Evolutionary conservation across 1,140 invertebrate species (phyloP).

Genomic region (Tachypleus tridentatus): DNA sequence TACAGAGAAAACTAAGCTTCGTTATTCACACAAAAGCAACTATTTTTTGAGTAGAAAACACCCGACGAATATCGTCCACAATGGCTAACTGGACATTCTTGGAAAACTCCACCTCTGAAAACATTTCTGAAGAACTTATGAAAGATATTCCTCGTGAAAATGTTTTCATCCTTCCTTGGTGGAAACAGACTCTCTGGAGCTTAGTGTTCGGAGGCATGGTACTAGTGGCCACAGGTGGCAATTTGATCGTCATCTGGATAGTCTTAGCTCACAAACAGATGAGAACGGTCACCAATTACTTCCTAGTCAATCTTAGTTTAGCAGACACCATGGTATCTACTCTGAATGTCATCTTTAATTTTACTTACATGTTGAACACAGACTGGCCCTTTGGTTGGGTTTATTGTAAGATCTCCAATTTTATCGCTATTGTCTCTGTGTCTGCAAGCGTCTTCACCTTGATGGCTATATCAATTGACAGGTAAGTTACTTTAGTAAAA

Average conservation of each 20-base stretch:
- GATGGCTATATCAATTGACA: conserved; percentile 27
- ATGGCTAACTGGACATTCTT: too few species aligned
- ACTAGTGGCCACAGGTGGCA: conserved; percentile 78
- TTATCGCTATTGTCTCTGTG: conserved; percentile 80
- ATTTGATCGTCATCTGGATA: conserved; percentile 91
- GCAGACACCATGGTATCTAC: conserved; percentile 85
- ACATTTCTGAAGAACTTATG: too few species aligned
- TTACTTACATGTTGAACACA: conserved; percentile 77
- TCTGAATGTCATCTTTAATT: conserved; percentile 87
- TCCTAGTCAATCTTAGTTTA: conserved; percentile 83
- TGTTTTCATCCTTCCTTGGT: conserved; percentile 62
- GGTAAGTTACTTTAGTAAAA: too few species aligned
- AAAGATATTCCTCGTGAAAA: conserved; percentile 15
- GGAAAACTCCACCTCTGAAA: too few species aligned
- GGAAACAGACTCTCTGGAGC: conserved; percentile 42
- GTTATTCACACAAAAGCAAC: too few species aligned
- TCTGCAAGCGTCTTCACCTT: conserved; percentile 40
- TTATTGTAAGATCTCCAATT: conserved; percentile 90
- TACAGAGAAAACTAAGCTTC: too few species aligned
- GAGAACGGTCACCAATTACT: conserved; percentile 92
- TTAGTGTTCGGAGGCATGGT: conserved; percentile 75
- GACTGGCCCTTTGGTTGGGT: conserved; percentile 87
- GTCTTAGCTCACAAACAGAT: conserved; percentile 69
- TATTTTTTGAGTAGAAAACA: too few species aligned
- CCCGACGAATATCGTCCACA: too few species aligned